These are phyloP conservation scores for Agrochola circellaris DNA, from an alignment of 2,888 invertebrate species.

Conservation along the genomic window DNA sequence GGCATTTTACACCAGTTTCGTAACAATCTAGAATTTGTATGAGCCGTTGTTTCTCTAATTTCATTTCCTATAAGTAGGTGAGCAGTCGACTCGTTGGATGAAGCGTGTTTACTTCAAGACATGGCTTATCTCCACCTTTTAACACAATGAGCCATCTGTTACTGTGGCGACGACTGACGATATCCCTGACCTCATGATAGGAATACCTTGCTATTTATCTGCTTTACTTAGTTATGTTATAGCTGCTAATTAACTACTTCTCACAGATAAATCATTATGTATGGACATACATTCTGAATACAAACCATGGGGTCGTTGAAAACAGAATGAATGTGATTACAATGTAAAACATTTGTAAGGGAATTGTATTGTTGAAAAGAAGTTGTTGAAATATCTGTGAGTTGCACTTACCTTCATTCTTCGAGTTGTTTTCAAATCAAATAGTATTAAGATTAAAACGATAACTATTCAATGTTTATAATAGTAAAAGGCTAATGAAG, in stretches of 20 bases:
- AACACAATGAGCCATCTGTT: slow-evolving; percentile 86
- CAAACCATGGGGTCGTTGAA: slow-evolving; percentile 8
- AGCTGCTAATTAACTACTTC: slow-evolving; percentile 49
- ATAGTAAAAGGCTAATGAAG: slow-evolving; percentile 32
- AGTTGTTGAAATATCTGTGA: slow-evolving; percentile 27
- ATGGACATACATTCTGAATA: slow-evolving; percentile 21
- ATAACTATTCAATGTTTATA: slow-evolving; percentile 32
- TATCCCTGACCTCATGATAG: slow-evolving; percentile 82
- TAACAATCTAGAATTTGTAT: slow-evolving; percentile 30
- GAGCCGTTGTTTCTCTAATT: slow-evolving; percentile 47
- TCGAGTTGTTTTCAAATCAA: slow-evolving; percentile 8
- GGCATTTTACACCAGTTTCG: slow-evolving; percentile 29
- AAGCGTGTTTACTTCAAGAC: slow-evolving; percentile 66
- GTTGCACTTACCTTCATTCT: slow-evolving; percentile 7
- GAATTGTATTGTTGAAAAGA: slow-evolving; percentile 17
- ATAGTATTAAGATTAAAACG: slow-evolving; percentile 28
- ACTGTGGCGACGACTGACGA: slow-evolving; percentile 80
- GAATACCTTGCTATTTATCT: slow-evolving; percentile 64
- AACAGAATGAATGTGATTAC: slow-evolving; percentile 24
- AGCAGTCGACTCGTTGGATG: slow-evolving; percentile 38
- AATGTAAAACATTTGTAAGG: slow-evolving; percentile 30
- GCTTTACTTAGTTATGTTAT: slow-evolving; percentile 37
- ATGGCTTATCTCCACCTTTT: slow-evolving; percentile 80
- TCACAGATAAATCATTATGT: slow-evolving; percentile 34
- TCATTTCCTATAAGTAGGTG: slow-evolving; percentile 46